These are phyloP conservation scores for Calliphora vicina DNA, from an alignment of 1,140 invertebrate genomes.

Conservation along the genomic window DNA sequence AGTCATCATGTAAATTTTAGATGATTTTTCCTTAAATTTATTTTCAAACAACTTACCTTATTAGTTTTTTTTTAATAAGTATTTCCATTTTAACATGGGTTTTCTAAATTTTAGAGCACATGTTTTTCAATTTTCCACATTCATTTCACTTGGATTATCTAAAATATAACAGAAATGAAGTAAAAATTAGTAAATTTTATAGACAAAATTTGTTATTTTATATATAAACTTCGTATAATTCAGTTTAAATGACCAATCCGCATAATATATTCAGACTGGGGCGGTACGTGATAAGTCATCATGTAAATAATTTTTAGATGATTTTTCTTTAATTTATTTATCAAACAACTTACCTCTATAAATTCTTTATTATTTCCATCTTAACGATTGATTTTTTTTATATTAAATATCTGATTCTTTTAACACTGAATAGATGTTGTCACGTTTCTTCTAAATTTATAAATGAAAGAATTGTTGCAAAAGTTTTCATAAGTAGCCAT, in stretches of 20 bases:
- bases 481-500: neutral
- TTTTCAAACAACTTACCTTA: neutral
- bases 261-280: conserved; percentile 37
- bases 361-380: neutral
- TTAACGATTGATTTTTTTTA: neutral
- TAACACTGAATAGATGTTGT: too few species aligned
- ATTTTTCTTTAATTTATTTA: too few species aligned
- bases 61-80: neutral
- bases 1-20: conserved; percentile 22
- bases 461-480: neutral
- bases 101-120: neutral
- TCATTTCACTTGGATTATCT: too few species aligned
- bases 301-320: neutral
- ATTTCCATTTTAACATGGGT: too few species aligned
- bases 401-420: neutral
- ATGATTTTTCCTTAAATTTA: neutral
- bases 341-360: too few species aligned
- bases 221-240: too few species aligned
- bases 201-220: neutral
- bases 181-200: neutral
- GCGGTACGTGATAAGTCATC: conserved; percentile 38
- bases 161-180: too few species aligned
- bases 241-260: conserved; percentile 36
- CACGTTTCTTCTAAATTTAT: neutral
- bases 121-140: neutral